phyloP scores from a whole-genome alignment of 2,888 invertebrate genomes.

The Hemithea aestivaria region DNA sequence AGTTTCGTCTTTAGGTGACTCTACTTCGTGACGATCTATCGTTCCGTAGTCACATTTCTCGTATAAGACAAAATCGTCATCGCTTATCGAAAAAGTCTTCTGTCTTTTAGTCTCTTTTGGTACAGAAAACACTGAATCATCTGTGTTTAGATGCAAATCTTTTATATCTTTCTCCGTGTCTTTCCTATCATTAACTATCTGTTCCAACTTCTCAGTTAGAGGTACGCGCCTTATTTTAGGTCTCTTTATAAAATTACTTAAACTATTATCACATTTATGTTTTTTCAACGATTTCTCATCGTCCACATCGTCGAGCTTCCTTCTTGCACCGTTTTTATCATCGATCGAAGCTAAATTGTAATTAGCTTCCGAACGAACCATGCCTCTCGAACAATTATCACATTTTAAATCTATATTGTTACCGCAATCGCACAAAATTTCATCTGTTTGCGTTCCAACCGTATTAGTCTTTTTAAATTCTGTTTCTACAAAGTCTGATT shows the following conservation, averaged over 20 bases:
- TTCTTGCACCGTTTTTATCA: conserved; percentile 35
- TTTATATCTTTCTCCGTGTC: conserved; percentile 53
- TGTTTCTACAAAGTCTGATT: conserved; percentile 45
- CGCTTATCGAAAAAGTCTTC: conserved; percentile 60
- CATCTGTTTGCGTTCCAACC: conserved; percentile 66
- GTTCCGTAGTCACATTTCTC: conserved; percentile 72
- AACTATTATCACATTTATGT: conserved; percentile 74
- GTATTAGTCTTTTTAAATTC: conserved; percentile 59
- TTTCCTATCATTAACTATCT: conserved; percentile 56
- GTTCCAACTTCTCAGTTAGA: conserved; percentile 57
- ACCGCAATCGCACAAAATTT: conserved; percentile 58
- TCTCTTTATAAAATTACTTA: conserved; percentile 54
- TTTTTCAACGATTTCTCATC: conserved; percentile 58
- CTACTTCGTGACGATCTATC: conserved; percentile 49
- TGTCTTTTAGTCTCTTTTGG: conserved; percentile 56
- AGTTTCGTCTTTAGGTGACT: conserved; percentile 47
- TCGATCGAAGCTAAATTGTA: conserved; percentile 53
- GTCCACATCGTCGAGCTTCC: conserved; percentile 36
- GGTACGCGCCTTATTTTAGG: conserved; percentile 64
- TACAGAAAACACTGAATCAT: conserved; percentile 60
- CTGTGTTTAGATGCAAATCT: conserved; percentile 55
- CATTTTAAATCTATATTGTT: conserved; percentile 46
- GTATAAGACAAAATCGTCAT: conserved; percentile 58
- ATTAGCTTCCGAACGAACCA: conserved; percentile 65
- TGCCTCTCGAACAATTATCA: conserved; percentile 43